phyloP scores from a whole-genome alignment of 2,797 vertebrate genomes.

The Typhlichthys subterraneus region DNA sequence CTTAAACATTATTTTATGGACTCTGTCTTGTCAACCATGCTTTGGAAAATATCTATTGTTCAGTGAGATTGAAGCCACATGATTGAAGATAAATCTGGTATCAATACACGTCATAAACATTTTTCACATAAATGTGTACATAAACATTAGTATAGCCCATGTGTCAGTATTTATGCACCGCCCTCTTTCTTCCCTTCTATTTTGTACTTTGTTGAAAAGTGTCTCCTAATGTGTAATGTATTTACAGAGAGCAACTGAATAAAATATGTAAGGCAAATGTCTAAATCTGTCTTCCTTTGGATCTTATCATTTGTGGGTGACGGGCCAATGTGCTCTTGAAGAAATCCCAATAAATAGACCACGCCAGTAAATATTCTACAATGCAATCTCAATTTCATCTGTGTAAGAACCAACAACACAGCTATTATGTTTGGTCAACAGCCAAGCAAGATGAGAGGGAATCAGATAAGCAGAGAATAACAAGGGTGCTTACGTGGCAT shows the following conservation, averaged over 20 bases:
- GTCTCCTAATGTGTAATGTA: conserved; percentile 60
- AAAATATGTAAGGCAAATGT: conserved; percentile 56
- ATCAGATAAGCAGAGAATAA: background rate
- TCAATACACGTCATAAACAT: conserved; percentile 52
- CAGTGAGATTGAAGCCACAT: conserved; percentile 31
- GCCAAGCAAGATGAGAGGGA: background rate
- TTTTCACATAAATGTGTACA: conserved; percentile 29
- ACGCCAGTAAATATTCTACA: background rate
- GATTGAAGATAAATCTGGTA: conserved; percentile 42
- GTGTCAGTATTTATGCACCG: conserved; percentile 54
- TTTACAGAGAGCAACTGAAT: conserved; percentile 72
- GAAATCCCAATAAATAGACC: too few species aligned
- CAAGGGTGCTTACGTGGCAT: background rate
- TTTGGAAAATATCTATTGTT: conserved; percentile 1
- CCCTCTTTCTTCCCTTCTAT: conserved; percentile 40
- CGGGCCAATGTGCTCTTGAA: background rate
- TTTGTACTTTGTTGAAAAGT: conserved; percentile 64
- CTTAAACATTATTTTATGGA: conserved; percentile 52
- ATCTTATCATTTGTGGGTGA: background rate
- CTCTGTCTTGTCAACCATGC: conserved; percentile 5
- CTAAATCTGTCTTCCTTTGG: background rate
- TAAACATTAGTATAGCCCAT: conserved; percentile 14
- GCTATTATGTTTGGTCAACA: background rate
- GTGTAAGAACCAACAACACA: too few species aligned
- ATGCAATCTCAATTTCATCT: background rate